Percentiles rank a stretch among this genome's conserved stretches.
phyloP scores from a whole-genome alignment of 2,113 vertebrate species.

The Rana temporaria region DNA sequence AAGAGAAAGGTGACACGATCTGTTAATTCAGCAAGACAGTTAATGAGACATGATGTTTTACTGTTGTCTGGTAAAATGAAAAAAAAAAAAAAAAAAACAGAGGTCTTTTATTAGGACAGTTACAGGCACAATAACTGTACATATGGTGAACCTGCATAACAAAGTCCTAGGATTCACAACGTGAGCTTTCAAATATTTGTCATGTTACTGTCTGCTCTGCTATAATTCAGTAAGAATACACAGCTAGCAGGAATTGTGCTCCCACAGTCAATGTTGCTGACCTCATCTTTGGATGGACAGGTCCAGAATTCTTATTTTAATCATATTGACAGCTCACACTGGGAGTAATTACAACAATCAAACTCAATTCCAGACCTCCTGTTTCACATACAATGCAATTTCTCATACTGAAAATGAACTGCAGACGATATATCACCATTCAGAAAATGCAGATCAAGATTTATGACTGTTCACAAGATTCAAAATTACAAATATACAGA shows the following conservation, averaged over 20 bases:
- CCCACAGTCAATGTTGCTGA: conserved; percentile 73
- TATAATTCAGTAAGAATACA: conserved; percentile 66
- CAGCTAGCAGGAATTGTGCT: conserved; percentile 71
- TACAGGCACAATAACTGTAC: conserved; percentile 30
- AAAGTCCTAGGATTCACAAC: conserved; percentile 63
- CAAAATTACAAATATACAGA: too few relatives aligned
- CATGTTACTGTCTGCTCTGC: conserved; percentile 67
- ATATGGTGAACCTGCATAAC: conserved; percentile 25
- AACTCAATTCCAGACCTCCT: conserved; percentile 75
- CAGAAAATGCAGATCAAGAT: conserved; percentile 63
- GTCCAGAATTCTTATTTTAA: conserved; percentile 76
- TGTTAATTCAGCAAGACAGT: neutral
- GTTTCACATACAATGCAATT: conserved; percentile 71
- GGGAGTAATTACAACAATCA: conserved; percentile 79
- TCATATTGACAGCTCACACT: conserved; percentile 78
- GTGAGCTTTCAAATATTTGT: conserved; percentile 73
- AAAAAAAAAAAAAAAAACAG: conserved; percentile 9
- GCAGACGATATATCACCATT: conserved; percentile 68
- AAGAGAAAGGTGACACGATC: neutral
- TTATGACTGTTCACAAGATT: conserved; percentile 52
- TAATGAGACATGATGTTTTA: conserved; percentile 21
- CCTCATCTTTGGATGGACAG: conserved; percentile 74
- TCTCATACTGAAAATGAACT: conserved; percentile 72
- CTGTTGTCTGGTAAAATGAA: neutral
- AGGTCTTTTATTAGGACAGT: conserved; percentile 30